Evolutionary conservation across 2,113 vertebrate species (phyloP).

Genomic region (Bos indicus): DNA sequence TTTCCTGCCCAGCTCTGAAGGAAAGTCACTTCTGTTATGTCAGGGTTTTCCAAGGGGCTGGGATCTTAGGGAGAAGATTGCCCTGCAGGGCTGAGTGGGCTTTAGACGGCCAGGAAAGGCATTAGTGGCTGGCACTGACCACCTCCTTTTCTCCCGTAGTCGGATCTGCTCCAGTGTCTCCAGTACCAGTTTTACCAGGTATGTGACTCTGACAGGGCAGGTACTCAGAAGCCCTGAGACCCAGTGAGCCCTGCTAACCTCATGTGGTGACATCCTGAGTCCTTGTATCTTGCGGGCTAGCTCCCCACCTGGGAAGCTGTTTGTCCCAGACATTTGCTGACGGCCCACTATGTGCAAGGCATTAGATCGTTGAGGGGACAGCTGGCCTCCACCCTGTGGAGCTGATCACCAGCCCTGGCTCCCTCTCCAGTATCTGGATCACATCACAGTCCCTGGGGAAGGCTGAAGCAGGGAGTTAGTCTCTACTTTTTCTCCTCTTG

Average conservation of each 20-base stretch:
- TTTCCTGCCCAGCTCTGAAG: not conserved
- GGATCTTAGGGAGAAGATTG: not conserved
- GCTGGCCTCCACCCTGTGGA: not conserved
- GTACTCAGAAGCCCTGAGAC: not conserved
- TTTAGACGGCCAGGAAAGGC: not conserved
- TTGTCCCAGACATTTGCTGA: not conserved
- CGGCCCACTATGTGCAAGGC: not conserved
- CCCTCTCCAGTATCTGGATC: not conserved
- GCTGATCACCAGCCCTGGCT: not conserved
- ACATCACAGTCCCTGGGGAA: not conserved
- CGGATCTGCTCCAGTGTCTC: slow-evolving; percentile 81
- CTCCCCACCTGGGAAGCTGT: not conserved
- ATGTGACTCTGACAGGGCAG: not conserved
- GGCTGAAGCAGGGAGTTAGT: not conserved
- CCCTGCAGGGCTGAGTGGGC: not conserved
- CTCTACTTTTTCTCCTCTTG: not conserved
- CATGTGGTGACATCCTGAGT: not conserved
- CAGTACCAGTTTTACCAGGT: slow-evolving; percentile 84
- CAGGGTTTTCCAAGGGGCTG: not conserved
- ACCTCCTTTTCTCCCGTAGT: slow-evolving; percentile 60
- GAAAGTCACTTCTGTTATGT: not conserved
- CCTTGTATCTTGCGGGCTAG: not conserved
- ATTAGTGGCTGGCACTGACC: not conserved
- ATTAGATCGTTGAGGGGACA: not conserved
- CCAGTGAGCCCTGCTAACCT: not conserved